A percentile compares a stretch with the other conserved stretches of the same genome.
Evolutionary conservation across 2,113 vertebrate genomes (phyloP).

Genomic region (Dicrurus megarhynchus): DNA sequence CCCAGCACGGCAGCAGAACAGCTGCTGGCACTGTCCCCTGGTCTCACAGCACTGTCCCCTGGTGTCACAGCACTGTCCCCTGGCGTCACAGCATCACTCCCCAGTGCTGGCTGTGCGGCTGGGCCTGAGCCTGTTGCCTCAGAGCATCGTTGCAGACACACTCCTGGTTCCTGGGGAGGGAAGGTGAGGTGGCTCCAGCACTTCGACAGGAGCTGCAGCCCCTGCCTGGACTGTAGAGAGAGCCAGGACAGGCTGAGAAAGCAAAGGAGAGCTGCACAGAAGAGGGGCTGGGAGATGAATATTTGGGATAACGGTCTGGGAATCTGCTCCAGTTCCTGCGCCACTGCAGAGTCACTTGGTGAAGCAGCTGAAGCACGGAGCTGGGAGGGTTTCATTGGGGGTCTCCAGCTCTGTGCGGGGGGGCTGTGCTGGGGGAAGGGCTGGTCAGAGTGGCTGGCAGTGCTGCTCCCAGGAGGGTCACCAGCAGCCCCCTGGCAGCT

Average conservation of each 20-base stretch:
- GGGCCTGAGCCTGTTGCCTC: neutral
- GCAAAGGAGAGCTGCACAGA: neutral
- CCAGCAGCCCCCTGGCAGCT: neutral
- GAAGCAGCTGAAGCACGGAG: neutral
- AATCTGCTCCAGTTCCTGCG: neutral
- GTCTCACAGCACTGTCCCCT: neutral
- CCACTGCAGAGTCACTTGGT: neutral
- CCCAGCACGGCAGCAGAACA: neutral
- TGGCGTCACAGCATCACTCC: neutral
- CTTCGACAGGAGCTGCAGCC: neutral
- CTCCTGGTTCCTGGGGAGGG: neutral
- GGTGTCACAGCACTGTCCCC: neutral
- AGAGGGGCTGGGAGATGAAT: neutral
- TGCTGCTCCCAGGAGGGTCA: neutral
- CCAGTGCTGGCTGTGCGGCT: rapidly evolving
- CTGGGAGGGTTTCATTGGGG: rapidly evolving
- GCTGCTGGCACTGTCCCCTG: neutral
- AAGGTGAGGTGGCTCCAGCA: neutral
- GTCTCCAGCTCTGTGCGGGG: neutral
- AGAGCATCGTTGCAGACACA: neutral
- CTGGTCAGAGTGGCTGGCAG: neutral
- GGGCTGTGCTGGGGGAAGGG: neutral
- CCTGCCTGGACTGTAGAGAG: neutral
- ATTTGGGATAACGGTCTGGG: neutral
- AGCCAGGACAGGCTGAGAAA: neutral